phyloP scores from a whole-genome alignment of 2,113 vertebrate genomes.

The Cephalopholis sonnerati region DNA sequence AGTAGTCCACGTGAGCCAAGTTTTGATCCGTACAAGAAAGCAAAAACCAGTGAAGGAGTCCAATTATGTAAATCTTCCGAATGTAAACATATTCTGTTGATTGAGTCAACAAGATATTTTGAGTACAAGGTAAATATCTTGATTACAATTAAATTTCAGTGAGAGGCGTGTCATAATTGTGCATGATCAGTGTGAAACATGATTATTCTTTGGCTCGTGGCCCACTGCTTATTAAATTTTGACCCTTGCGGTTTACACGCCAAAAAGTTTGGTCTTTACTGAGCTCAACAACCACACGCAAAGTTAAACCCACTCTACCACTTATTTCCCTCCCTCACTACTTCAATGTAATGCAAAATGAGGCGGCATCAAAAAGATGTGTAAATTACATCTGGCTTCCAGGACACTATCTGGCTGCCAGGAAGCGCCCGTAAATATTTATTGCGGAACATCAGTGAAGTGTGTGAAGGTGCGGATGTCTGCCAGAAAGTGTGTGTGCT shows the following conservation, averaged over 20 bases:
- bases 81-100: slow-evolving; percentile 53
- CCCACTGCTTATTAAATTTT: slow-evolving; percentile 45
- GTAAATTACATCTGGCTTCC: slow-evolving; percentile 80
- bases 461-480: slow-evolving; percentile 73
- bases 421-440: slow-evolving; percentile 82
- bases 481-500: slow-evolving; percentile 70
- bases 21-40: slow-evolving; percentile 1
- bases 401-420: slow-evolving; percentile 77
- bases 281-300: slow-evolving; percentile 31
- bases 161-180: slow-evolving; percentile 49
- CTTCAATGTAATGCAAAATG: slow-evolving; percentile 79
- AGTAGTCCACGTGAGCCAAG: neutral
- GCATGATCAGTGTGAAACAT: slow-evolving; percentile 20
- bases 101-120: slow-evolving; percentile 58
- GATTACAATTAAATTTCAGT: slow-evolving; percentile 38
- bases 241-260: slow-evolving; percentile 41
- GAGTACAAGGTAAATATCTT: slow-evolving; percentile 42
- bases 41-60: neutral
- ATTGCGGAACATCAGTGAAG: slow-evolving; percentile 79
- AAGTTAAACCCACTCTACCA: slow-evolving; percentile 53
- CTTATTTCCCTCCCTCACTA: slow-evolving; percentile 55
- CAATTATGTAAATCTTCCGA: slow-evolving; percentile 39
- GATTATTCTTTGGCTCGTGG: slow-evolving; percentile 46
- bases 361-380: slow-evolving; percentile 78
- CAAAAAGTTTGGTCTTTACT: slow-evolving; percentile 48